Evolutionary conservation across 2,113 vertebrate genomes (phyloP).

Genomic region (Oreochromis tanganicae): DNA sequence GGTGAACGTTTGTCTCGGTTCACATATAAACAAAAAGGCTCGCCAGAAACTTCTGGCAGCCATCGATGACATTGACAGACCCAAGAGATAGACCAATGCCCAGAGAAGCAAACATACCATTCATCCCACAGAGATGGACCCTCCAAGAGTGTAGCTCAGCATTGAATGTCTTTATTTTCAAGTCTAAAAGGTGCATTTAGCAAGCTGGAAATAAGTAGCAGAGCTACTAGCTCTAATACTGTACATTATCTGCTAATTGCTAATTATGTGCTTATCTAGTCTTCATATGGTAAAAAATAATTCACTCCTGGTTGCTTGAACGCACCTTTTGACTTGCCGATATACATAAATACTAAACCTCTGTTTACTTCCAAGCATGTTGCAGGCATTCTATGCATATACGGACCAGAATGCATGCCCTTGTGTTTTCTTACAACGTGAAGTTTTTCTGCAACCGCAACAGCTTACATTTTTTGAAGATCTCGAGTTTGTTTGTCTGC

Average conservation of each 20-base stretch:
- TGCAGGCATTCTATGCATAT: background rate
- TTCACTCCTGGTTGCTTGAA: background rate
- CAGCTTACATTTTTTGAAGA: background rate
- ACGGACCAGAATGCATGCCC: background rate
- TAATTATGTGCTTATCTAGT: background rate
- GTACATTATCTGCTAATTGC: background rate
- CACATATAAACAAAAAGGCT: slow-evolving; percentile 98
- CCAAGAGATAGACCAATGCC: slow-evolving; percentile 83
- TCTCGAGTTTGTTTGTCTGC: background rate
- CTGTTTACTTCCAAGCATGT: background rate
- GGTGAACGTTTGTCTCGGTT: slow-evolving; percentile 95
- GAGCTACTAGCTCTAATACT: background rate
- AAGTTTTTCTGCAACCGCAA: background rate
- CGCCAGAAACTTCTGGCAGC: slow-evolving; percentile 92
- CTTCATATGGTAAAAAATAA: background rate
- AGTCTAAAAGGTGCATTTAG: background rate
- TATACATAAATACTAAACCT: background rate
- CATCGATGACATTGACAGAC: slow-evolving; percentile 93
- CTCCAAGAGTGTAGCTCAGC: background rate
- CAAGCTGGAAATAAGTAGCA: background rate
- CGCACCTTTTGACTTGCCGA: background rate
- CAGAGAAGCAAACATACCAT: background rate
- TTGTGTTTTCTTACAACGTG: background rate
- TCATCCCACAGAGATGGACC: slow-evolving; percentile 6
- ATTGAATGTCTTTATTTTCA: slow-evolving; percentile 20